Percentiles rank a stretch among this genome's conserved stretches.
These are phyloP conservation scores for Dendropsophus ebraccatus DNA, from an alignment of 2,113 vertebrate genomes.

Conservation along the genomic window DNA sequence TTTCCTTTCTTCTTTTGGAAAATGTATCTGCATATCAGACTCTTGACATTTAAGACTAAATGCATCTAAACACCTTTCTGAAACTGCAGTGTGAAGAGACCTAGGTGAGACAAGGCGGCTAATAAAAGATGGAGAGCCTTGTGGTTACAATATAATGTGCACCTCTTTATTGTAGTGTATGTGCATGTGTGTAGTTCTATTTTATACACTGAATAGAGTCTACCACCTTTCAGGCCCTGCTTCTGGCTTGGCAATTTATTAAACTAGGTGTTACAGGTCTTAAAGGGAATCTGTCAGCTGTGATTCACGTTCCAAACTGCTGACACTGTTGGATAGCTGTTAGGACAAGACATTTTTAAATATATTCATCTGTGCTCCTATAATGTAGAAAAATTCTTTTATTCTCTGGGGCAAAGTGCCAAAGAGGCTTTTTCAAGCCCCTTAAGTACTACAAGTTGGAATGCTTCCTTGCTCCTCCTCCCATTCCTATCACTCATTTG, in stretches of 20 bases:
- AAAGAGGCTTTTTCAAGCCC: no score
- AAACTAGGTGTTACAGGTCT: no score
- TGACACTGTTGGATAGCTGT: no score
- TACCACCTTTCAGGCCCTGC: not conserved
- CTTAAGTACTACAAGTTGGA: no score
- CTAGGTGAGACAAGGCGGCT: not conserved
- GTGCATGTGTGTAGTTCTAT: not conserved
- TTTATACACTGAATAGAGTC: not conserved
- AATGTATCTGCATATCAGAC: constrained; percentile 53
- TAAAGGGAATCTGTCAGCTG: no score
- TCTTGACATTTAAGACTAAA: constrained; percentile 34
- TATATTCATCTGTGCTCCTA: no score
- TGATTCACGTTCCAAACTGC: no score
- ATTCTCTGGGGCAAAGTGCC: no score
- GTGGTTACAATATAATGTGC: not conserved
- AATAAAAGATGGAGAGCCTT: not conserved
- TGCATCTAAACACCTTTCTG: not conserved
- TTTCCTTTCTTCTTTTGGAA: constrained; percentile 38
- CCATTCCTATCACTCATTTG: no score
- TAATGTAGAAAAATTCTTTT: no score
- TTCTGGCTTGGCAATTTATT: not conserved
- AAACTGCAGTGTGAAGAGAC: not conserved
- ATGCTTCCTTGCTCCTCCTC: no score
- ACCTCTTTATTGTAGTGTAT: not conserved
- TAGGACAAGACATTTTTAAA: no score